Conservation (phyloP, 1,140 invertebrate species). For the Aphelinus atriplicis region DNA sequence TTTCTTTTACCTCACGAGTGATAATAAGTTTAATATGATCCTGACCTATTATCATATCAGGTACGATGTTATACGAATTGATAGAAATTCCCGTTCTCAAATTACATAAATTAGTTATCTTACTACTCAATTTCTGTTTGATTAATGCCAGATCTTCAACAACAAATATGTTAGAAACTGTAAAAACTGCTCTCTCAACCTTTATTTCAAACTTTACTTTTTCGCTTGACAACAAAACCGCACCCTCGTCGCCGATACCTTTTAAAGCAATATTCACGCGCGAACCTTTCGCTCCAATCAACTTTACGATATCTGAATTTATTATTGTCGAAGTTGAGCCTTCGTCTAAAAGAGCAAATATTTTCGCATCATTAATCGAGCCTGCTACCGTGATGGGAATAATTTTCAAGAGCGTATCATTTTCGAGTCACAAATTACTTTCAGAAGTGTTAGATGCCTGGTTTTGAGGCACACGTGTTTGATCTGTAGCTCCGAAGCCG, state of each 20-base stretch:
- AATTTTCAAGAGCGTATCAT: constrained; percentile 12
- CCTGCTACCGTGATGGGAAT: background rate
- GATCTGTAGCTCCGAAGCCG: too few species aligned
- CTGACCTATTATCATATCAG: constrained; percentile 4
- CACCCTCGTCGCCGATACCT: background rate
- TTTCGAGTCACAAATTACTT: constrained; percentile 7
- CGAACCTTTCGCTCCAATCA: background rate
- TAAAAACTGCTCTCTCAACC: background rate
- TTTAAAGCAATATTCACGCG: background rate
- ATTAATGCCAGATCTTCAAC: constrained; percentile 2
- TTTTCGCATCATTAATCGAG: background rate
- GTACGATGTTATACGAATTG: background rate
- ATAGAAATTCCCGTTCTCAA: background rate
- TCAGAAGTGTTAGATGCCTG: background rate
- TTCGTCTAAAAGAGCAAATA: constrained; percentile 1
- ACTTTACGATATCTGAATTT: background rate
- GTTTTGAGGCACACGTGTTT: background rate
- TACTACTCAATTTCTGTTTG: background rate
- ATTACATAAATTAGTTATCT: background rate
- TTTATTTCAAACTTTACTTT: background rate
- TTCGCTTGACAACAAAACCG: background rate
- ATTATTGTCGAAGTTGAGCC: background rate
- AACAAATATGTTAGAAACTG: background rate
- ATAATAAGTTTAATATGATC: background rate
- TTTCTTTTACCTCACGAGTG: background rate